Evolutionary conservation across 2,888 invertebrate genomes (phyloP).

Genomic region (Chrysolina americana): DNA sequence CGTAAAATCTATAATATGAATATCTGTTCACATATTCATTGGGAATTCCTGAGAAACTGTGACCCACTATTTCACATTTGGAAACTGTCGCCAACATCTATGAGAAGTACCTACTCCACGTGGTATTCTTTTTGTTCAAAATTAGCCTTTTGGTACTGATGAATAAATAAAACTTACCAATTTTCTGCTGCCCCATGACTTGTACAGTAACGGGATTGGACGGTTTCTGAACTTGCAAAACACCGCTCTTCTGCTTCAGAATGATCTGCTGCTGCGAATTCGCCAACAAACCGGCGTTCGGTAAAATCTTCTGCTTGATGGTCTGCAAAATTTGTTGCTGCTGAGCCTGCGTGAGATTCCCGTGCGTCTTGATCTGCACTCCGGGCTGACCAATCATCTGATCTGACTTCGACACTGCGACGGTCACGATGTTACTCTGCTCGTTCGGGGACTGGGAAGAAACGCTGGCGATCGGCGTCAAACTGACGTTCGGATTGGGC

Average conservation of each 20-base stretch:
- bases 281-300: constrained; percentile 65
- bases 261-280: constrained; percentile 68
- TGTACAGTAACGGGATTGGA: constrained; percentile 44
- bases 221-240: constrained; percentile 55
- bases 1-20: too few relatives aligned
- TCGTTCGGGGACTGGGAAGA: constrained; percentile 41
- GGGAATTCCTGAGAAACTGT: too few relatives aligned
- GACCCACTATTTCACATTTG: too few relatives aligned
- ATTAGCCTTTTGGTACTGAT: too few relatives aligned
- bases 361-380: constrained; percentile 62
- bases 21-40: too few relatives aligned
- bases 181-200: constrained; percentile 48
- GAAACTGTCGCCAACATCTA: too few relatives aligned
- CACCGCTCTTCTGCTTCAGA: constrained; percentile 68
- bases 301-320: constrained; percentile 65
- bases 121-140: too few relatives aligned
- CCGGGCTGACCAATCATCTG: constrained; percentile 55
- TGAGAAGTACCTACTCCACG: too few relatives aligned
- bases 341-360: constrained; percentile 66
- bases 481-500: constrained; percentile 48
- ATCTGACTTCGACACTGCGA: constrained; percentile 55
- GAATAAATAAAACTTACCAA: constrained; percentile 32
- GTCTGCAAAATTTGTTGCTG: constrained; percentile 71
- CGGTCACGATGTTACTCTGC: constrained; percentile 54
- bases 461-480: constrained; percentile 42